A percentile compares a stretch with the other conserved stretches of the same genome.
Evolutionary conservation across 2,797 vertebrate genomes (phyloP).

Genomic region (Chelidonichthys spinosus): DNA sequence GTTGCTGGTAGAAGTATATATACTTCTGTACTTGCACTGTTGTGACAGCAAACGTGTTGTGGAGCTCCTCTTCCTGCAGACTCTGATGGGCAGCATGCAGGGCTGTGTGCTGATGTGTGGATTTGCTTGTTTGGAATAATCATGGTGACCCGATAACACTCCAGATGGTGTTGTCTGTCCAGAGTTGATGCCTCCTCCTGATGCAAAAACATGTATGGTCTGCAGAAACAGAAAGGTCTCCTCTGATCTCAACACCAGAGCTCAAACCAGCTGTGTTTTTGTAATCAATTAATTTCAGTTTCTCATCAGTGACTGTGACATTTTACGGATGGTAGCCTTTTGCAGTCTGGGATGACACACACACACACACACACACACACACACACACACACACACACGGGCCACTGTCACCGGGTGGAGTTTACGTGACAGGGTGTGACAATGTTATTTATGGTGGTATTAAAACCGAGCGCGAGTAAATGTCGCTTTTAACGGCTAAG

Average conservation of each 20-base stretch:
- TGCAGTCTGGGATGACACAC: conserved; percentile 25
- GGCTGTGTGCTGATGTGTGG: neutral
- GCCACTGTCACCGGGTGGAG: conserved; percentile 42
- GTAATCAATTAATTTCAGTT: conserved; percentile 34
- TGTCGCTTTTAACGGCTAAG: conserved; percentile 51
- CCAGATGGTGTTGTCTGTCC: neutral
- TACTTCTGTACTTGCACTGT: neutral
- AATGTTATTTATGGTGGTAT: conserved; percentile 75
- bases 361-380: too few species aligned
- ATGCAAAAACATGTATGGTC: conserved; percentile 6
- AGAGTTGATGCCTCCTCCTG: neutral
- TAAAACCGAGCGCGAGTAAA: conserved; percentile 69
- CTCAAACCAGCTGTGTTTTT: conserved; percentile 3
- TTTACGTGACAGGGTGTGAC: conserved; percentile 73
- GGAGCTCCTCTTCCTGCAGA: conserved; percentile 4
- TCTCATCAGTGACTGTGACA: conserved; percentile 61
- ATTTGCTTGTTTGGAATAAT: conserved; percentile 2
- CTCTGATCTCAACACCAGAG: conserved; percentile 4
- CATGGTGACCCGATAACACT: neutral
- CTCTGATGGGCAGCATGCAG: too few species aligned
- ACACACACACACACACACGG: too few species aligned
- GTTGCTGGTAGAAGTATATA: neutral
- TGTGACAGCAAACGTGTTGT: conserved; percentile 32
- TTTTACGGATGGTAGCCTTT: conserved; percentile 56
- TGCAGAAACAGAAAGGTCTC: neutral